These are phyloP conservation scores for Poecilia wingei DNA, from an alignment of 2,797 vertebrate species.

Conservation along the genomic window DNA sequence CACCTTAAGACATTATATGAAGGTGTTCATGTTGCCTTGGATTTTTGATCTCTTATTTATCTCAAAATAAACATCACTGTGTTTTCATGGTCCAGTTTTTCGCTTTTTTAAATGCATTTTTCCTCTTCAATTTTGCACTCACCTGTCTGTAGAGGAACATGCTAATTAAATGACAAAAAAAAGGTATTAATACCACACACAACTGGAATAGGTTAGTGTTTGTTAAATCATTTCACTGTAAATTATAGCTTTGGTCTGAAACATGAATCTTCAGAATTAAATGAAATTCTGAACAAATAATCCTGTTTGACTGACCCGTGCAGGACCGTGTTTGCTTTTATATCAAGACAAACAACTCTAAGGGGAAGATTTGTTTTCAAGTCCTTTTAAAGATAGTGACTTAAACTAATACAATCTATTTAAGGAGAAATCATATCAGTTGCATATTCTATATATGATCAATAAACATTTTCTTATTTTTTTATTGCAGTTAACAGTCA, in stretches of 20 bases:
- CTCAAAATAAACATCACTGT: background rate
- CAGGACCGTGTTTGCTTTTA: background rate
- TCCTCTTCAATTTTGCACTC: slow-evolving; percentile 37
- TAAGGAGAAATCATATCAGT: background rate
- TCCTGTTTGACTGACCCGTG: background rate
- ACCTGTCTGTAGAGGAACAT: slow-evolving; percentile 27
- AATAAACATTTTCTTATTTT: background rate
- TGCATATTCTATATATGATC: background rate
- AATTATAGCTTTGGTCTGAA: background rate
- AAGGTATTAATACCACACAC: slow-evolving; percentile 42
- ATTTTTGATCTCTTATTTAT: slow-evolving; percentile 4
- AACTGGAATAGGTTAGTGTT: slow-evolving; percentile 21
- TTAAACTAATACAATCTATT: too few relatives aligned
- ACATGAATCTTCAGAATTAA: background rate
- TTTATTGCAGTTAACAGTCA: background rate
- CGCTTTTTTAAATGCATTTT: slow-evolving; percentile 13
- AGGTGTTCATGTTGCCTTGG: slow-evolving; percentile 17
- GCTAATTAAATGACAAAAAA: slow-evolving; percentile 63
- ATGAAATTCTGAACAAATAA: background rate
- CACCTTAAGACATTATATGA: slow-evolving; percentile 7
- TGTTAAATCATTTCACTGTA: background rate
- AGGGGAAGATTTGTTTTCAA: background rate
- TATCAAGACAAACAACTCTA: background rate
- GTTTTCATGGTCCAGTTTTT: slow-evolving; percentile 10
- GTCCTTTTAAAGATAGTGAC: background rate